Evolutionary conservation across 2,113 vertebrate genomes (phyloP), one percentile per base, ranked within the genome.

Genomic region (Cebidichthys violaceus): DNA sequence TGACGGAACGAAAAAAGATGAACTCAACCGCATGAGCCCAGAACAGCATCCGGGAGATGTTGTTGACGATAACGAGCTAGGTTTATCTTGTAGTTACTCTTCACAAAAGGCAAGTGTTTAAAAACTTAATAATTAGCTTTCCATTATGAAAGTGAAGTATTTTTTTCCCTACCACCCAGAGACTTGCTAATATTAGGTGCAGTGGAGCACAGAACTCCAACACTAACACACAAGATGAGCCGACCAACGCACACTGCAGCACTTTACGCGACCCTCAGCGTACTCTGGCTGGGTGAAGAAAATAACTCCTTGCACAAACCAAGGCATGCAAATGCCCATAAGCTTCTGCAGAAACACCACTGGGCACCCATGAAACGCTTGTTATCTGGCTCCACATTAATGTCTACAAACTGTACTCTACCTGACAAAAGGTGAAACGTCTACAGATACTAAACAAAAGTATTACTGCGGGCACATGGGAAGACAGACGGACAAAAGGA

Each of bases 401-500:
- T 35, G 13, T 81, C 31, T 14, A 29, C 41, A 47, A 43, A 39
- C 61, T 61, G 13, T 43, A 31, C 37, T 45, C 8, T 52, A 33
- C 54, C 10, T 54, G 65, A 76, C 24, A 43, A 59, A 61, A 11
- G 65, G 60, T 33, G 67, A 47, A 67, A 52, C 41, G 65, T 45
- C 29, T 27, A 68, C 39, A 72, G 24, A 69, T n/a, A 37, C 50
- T 18, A 52, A 54, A 71, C 1, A 73, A n/a, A 31, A 50, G 24
- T 14, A 54, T 47, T 47, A 70, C 24, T 77, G 54, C 8, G 0
- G 66, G 24, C 20, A 27, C 43, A 35, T 10, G 13, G 10, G 47
- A 76, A 67, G 57, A 15, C 5, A 78, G 66, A 55, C 2, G 27
- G 43, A 69, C 61, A 79, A 31, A 66, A 54, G 7, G 52, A 45